phyloP scores from a whole-genome alignment of 2,888 invertebrate genomes.

The Gonocerus acuteangulatus region DNA sequence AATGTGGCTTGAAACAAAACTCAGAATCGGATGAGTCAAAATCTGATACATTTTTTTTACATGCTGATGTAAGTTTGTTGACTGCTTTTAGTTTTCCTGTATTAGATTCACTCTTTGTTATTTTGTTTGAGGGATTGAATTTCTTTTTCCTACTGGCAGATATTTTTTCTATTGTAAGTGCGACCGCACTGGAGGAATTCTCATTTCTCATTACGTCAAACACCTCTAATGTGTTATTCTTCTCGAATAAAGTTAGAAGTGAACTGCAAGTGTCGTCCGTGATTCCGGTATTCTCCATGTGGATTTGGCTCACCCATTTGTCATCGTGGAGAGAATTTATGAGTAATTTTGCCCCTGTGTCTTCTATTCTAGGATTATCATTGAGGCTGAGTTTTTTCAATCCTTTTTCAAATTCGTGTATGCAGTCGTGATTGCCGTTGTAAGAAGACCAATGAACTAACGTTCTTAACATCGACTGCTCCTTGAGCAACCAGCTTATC shows the following conservation, averaged over 20 bases:
- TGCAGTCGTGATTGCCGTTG: neutral
- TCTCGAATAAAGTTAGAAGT: neutral
- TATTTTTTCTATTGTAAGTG: neutral
- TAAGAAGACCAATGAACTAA: neutral
- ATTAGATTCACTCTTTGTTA: too few species aligned
- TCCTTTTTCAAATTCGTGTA: constrained; percentile 6
- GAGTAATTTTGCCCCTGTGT: constrained; percentile 3
- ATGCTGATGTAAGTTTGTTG: too few species aligned
- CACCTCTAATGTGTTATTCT: neutral
- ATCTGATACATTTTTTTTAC: too few species aligned
- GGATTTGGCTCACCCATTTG: constrained; percentile 5
- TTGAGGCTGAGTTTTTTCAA: constrained; percentile 7
- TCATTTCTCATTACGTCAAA: neutral
- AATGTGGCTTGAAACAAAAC: too few species aligned
- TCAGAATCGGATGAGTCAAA: too few species aligned
- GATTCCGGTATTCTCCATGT: constrained; percentile 13
- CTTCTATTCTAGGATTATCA: constrained; percentile 12
- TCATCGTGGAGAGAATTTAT: neutral
- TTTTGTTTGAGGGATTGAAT: too few species aligned
- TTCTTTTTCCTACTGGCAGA: neutral
- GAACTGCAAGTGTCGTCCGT: neutral
- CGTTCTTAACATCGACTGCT: constrained; percentile 15
- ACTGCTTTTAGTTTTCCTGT: too few species aligned
- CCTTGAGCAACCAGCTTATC: constrained; percentile 6
- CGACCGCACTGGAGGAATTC: neutral